Conservation (phyloP, 2,113 vertebrate genomes). For the Columba janthina region DNA sequence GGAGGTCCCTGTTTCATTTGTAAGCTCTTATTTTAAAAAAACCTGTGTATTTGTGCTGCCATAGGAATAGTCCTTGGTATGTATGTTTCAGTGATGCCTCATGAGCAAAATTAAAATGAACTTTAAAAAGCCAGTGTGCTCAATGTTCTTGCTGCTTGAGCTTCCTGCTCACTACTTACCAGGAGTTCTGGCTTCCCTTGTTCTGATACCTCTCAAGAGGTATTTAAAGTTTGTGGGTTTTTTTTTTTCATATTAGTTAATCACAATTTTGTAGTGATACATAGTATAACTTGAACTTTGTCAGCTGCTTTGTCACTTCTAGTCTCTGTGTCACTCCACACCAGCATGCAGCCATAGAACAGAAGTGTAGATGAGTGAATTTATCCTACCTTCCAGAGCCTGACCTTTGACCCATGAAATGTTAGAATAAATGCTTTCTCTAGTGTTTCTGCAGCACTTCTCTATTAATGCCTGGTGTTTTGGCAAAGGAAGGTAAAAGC, state of each 20-base stretch:
- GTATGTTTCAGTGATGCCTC: neutral
- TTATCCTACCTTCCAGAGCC: neutral
- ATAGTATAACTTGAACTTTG: neutral
- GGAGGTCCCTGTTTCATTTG: constrained; percentile 45
- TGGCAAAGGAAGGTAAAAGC: neutral
- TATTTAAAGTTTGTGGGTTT: neutral
- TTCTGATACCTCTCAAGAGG: neutral
- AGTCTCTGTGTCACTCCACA: neutral
- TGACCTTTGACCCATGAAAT: neutral
- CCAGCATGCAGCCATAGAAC: neutral
- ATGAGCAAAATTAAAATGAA: neutral
- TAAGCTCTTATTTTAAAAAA: constrained; percentile 19
- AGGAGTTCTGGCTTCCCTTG: neutral
- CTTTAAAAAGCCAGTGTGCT: neutral
- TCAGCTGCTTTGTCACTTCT: neutral
- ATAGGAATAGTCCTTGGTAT: neutral
- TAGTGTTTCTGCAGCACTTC: neutral
- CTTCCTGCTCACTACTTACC: neutral
- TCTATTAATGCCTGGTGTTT: neutral
- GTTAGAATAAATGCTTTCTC: neutral
- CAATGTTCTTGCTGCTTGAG: neutral
- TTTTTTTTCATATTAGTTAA: neutral
- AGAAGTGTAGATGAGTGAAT: neutral
- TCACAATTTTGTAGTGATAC: neutral
- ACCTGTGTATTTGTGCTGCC: neutral